Conservation (phyloP, 2,888 invertebrate species). For the Caenorhabditis afra region DNA sequence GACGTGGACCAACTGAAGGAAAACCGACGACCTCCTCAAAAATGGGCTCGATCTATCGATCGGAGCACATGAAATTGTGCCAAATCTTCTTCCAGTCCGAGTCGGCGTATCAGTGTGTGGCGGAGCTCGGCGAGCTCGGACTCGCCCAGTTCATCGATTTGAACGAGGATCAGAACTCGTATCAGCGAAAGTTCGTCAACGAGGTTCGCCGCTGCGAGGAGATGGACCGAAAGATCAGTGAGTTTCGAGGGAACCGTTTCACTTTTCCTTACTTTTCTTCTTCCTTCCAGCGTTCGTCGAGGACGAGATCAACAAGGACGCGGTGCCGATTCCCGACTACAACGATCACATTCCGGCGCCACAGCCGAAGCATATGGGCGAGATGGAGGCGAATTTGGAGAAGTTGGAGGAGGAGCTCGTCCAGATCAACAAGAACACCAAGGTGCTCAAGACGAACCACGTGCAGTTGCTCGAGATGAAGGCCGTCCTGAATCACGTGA, state of each 20-base stretch:
- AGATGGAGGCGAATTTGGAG: conserved; percentile 76
- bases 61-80: conserved; percentile 77
- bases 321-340: conserved; percentile 67
- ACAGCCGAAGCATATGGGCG: conserved; percentile 74
- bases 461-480: conserved; percentile 72
- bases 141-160: conserved; percentile 78
- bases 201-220: conserved; percentile 77
- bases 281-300: conserved; percentile 66
- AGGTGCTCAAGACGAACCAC: conserved; percentile 69
- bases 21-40: not conserved
- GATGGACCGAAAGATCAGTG: conserved; percentile 77
- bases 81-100: conserved; percentile 79
- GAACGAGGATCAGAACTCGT: conserved; percentile 75
- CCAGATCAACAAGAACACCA: conserved; percentile 71
- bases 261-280: not conserved
- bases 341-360: conserved; percentile 71
- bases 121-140: conserved; percentile 77
- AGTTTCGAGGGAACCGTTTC: conserved; percentile 49
- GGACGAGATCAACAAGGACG: conserved; percentile 70
- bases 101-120: conserved; percentile 77
- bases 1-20: no score
- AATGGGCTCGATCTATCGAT: conserved; percentile 77
- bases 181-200: conserved; percentile 76
- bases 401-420: conserved; percentile 76
- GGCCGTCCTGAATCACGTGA: conserved; percentile 73